phyloP scores from a whole-genome alignment of 2,113 vertebrate genomes.

The Anolis sagrei region DNA sequence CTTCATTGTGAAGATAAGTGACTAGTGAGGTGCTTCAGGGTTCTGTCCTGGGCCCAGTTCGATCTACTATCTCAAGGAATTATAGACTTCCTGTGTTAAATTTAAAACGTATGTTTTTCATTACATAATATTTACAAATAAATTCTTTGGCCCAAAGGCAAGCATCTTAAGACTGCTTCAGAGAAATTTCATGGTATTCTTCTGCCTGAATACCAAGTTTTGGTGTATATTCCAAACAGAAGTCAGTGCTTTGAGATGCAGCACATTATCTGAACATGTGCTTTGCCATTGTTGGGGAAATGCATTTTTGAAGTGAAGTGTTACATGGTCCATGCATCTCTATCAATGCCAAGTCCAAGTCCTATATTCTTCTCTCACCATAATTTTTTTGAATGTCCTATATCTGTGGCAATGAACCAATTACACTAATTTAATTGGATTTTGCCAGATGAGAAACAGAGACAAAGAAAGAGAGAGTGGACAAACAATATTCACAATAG shows the following conservation, averaged over 20 bases:
- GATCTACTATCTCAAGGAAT: too few relatives aligned
- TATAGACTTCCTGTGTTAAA: not conserved
- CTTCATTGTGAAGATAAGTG: too few relatives aligned
- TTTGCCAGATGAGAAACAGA: conserved; percentile 2
- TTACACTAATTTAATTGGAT: conserved; percentile 28
- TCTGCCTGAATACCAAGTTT: not conserved
- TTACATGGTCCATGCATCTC: not conserved
- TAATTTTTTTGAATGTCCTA: not conserved
- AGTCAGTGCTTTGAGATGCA: not conserved
- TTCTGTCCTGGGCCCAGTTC: too few relatives aligned
- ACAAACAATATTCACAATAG: conserved; percentile 14
- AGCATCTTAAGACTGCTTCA: not conserved
- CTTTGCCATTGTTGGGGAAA: not conserved
- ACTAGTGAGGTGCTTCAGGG: too few relatives aligned
- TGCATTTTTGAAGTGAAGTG: not conserved
- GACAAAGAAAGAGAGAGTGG: not conserved
- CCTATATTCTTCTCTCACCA: not conserved
- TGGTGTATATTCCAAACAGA: not conserved
- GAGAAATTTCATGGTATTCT: not conserved
- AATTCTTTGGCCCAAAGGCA: not conserved
- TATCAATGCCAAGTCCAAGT: conserved; percentile 1
- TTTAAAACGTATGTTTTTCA: not conserved
- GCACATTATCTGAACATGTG: not conserved
- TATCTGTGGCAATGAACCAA: conserved; percentile 3
- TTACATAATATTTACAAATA: not conserved